These are phyloP conservation scores for Chiloscyllium plagiosum DNA, from an alignment of 2,113 vertebrate genomes.

Conservation along the genomic window DNA sequence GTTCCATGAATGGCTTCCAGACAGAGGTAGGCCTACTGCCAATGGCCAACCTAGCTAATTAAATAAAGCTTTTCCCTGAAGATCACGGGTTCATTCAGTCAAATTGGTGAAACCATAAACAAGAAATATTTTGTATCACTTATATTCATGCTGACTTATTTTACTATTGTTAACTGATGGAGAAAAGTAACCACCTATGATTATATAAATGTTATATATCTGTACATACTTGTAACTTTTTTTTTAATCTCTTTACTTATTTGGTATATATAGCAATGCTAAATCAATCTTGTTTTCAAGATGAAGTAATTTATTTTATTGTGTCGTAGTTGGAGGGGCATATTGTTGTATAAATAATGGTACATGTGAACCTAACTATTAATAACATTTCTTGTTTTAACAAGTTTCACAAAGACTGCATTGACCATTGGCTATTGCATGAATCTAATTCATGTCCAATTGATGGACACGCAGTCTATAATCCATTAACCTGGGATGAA, in stretches of 20 bases:
- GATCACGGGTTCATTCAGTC: not conserved
- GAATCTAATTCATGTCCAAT: constrained; percentile 55
- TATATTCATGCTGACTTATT: not conserved
- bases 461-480: constrained; percentile 58
- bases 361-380: not conserved
- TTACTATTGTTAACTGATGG: not conserved
- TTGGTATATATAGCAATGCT: not conserved
- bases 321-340: not conserved
- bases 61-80: not conserved
- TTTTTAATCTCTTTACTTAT: not conserved
- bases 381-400: constrained; percentile 39
- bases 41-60: not conserved
- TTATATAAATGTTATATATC: not conserved
- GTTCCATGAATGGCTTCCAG: not conserved
- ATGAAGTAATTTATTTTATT: not conserved
- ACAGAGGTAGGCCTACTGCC: not conserved
- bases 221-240: not conserved
- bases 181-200: not conserved
- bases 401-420: constrained; percentile 62
- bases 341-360: not conserved
- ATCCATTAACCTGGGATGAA: constrained; percentile 50
- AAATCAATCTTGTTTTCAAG: not conserved
- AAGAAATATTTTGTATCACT: not conserved
- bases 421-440: constrained; percentile 53
- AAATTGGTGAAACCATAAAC: not conserved